Evolutionary conservation across 2,888 invertebrate species (phyloP).

Genomic region (Osedax fenrisi): DNA sequence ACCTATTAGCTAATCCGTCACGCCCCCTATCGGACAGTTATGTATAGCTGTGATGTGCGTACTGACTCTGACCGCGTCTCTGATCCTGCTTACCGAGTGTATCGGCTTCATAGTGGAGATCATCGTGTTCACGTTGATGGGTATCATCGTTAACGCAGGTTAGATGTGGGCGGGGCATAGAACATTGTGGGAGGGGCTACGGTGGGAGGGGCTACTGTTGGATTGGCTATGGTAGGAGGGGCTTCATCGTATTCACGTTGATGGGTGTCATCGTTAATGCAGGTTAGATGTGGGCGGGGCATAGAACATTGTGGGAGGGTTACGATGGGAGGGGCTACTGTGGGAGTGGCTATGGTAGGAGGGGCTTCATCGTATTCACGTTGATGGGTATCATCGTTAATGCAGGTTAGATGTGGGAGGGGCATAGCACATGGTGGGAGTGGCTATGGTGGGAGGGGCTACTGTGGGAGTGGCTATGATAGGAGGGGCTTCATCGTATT

Average conservation of each 20-base stretch:
- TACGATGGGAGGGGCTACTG: too few species aligned
- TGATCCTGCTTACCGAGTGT: conserved; percentile 36
- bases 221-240: too few species aligned
- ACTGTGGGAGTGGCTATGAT: too few species aligned
- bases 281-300: conserved; percentile 39
- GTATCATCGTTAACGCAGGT: conserved; percentile 48
- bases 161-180: too few species aligned
- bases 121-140: conserved; percentile 45
- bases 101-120: conserved; percentile 36
- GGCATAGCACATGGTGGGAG: too few species aligned
- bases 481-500: conserved; percentile 36
- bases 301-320: too few species aligned
- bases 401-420: conserved; percentile 42
- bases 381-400: conserved; percentile 50
- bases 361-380: conserved; percentile 39
- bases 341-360: too few species aligned
- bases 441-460: too few species aligned
- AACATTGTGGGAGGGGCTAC: too few species aligned
- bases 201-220: too few species aligned
- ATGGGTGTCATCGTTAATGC: conserved; percentile 51
- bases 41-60: conserved; percentile 30
- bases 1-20: too few species aligned
- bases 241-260: conserved; percentile 41
- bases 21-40: too few species aligned
- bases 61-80: conserved; percentile 34